A percentile compares a stretch with the other conserved stretches of the same genome.
phyloP scores from a whole-genome alignment of 2,113 vertebrate genomes.

The Sturnira hondurensis region DNA sequence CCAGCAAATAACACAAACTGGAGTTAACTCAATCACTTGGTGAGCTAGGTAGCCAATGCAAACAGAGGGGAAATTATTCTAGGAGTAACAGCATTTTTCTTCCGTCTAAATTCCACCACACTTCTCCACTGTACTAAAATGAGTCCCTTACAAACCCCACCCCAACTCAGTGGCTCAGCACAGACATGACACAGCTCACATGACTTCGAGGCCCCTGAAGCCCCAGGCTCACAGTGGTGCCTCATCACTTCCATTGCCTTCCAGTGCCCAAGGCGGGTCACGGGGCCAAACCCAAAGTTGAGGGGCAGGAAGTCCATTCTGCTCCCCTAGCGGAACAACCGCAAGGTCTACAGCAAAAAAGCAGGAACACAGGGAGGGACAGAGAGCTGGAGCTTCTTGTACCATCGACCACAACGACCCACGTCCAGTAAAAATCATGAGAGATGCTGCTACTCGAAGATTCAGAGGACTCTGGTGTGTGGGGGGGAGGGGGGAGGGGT shows the following conservation, averaged over 20 bases:
- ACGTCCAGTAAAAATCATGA: neutral
- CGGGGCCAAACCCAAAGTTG: neutral
- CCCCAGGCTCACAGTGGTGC: neutral
- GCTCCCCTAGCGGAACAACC: neutral
- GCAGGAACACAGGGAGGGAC: neutral
- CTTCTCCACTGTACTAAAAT: neutral
- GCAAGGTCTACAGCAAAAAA: neutral
- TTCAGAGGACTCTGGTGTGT: neutral
- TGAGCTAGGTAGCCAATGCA: neutral
- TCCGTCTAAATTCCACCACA: neutral
- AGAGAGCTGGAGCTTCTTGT: neutral
- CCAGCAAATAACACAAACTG: neutral
- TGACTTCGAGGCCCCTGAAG: neutral
- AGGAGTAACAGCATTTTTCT: neutral
- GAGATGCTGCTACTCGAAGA: neutral
- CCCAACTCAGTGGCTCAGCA: neutral
- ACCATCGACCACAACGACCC: neutral
- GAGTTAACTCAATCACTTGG: neutral
- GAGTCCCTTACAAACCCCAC: neutral
- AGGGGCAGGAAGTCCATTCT: neutral
- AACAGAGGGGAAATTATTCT: neutral
- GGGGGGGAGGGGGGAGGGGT: neutral
- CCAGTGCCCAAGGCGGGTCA: neutral
- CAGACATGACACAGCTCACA: neutral
- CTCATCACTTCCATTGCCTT: neutral